Conservation (phyloP, 2,113 vertebrate genomes). For the Lycaon pictus region DNA sequence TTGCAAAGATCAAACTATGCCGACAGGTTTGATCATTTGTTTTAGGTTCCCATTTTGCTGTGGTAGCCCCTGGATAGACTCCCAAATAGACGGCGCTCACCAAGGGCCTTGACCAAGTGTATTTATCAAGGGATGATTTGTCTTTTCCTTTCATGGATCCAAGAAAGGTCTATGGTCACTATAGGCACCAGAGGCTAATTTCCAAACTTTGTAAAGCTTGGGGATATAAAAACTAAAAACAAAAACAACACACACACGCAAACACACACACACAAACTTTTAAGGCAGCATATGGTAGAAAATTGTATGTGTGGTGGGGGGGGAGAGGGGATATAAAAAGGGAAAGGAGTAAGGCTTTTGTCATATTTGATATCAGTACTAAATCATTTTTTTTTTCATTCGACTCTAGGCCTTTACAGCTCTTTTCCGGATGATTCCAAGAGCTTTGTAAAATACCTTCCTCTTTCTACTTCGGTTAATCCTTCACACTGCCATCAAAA, state of each 20-base stretch:
- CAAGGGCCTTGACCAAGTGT: not conserved
- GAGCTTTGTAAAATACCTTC: not conserved
- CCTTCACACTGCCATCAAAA: not conserved
- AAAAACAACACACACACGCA: not conserved
- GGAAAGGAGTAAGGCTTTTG: not conserved
- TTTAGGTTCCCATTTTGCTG: not conserved
- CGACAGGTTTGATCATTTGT: not conserved
- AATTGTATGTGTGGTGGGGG: not conserved
- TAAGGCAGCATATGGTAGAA: not conserved
- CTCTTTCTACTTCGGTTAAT: not conserved
- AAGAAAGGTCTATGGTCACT: not conserved
- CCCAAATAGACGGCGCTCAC: not conserved
- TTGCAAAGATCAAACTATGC: not conserved
- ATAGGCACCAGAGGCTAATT: not conserved
- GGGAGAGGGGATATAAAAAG: not conserved
- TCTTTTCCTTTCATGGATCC: not conserved
- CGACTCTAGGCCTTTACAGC: not conserved
- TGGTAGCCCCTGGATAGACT: conserved; percentile 3
- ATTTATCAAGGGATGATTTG: conserved; percentile 1
- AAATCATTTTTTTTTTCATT: not conserved
- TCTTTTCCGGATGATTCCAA: not conserved
- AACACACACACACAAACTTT: too few relatives aligned
- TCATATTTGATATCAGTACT: not conserved
- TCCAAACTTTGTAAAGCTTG: not conserved
- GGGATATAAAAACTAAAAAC: not conserved